Conservation (phyloP, 2,113 vertebrate species). For the Sminthopsis crassicaudata region DNA sequence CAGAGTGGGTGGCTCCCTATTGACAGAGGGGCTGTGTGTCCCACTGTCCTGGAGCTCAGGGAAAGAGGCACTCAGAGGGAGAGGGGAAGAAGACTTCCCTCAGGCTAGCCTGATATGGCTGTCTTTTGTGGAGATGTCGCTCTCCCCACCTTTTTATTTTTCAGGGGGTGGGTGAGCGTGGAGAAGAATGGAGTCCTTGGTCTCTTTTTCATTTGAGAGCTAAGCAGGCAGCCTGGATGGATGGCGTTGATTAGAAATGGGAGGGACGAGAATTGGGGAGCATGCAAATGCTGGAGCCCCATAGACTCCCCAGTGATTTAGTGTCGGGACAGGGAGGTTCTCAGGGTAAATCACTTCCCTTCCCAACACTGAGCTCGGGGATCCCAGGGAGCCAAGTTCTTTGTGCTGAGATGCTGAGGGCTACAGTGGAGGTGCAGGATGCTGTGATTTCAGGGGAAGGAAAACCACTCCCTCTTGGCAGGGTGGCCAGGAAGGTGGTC, state of each 20-base stretch:
- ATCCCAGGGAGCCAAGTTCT: not conserved
- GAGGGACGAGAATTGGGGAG: not conserved
- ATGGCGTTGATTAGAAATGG: not conserved
- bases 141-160: not conserved
- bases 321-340: constrained; percentile 54
- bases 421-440: not conserved
- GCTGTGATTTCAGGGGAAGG: constrained; percentile 25
- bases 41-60: not conserved
- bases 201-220: not conserved
- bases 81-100: not conserved
- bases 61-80: not conserved
- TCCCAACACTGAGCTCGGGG: constrained; percentile 10
- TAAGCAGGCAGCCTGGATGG: not conserved
- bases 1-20: not conserved
- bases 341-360: constrained; percentile 73
- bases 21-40: accelerated
- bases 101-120: constrained; percentile 1
- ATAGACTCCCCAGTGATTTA: constrained; percentile 56
- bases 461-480: not conserved
- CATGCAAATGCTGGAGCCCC: constrained; percentile 43
- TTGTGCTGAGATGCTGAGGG: not conserved
- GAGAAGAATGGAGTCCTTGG: not conserved
- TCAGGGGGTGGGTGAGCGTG: not conserved
- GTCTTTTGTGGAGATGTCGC: not conserved
- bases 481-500: constrained; percentile 24